These are phyloP conservation scores for Bos javanicus DNA, from an alignment of 2,113 vertebrate genomes.

Conservation along the genomic window DNA sequence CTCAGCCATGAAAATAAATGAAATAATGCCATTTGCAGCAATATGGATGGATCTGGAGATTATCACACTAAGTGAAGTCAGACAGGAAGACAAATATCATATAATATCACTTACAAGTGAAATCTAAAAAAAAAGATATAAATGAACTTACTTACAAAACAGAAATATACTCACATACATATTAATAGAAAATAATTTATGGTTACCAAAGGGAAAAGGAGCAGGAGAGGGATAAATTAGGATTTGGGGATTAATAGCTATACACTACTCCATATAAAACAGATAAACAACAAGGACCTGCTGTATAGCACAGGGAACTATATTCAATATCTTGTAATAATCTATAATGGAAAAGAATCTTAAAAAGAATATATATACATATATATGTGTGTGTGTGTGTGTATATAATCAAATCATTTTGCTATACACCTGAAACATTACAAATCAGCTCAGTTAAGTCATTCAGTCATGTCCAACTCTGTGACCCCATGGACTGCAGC, in stretches of 20 bases:
- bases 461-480: neutral
- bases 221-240: neutral
- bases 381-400: neutral
- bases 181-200: neutral
- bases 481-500: neutral
- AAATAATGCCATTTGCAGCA: neutral
- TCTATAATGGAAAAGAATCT: neutral
- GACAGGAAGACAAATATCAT: neutral
- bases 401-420: neutral
- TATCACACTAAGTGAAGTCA: neutral
- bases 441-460: neutral
- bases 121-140: neutral
- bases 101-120: neutral
- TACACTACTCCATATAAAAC: neutral
- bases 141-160: neutral
- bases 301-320: neutral
- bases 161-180: neutral
- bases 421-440: neutral
- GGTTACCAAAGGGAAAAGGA: neutral
- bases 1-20: neutral
- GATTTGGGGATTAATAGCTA: neutral
- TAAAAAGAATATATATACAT: neutral
- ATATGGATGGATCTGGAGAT: neutral
- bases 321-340: neutral
- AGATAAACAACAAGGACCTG: neutral